Evolutionary conservation across 2,797 vertebrate species (phyloP).

Genomic region (Phoxinus dragarum): DNA sequence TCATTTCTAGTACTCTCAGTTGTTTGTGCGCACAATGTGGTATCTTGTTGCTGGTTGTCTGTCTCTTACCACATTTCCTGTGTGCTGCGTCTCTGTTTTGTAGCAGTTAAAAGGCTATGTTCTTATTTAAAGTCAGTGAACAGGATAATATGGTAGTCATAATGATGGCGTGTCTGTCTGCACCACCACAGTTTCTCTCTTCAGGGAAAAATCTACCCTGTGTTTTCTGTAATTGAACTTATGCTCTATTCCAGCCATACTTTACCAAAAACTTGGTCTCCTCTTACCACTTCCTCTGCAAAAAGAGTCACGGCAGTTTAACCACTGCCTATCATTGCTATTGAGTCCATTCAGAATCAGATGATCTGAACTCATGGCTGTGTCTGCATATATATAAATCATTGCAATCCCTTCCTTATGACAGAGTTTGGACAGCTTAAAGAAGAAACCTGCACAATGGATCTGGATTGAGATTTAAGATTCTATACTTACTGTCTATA

Average conservation of each 20-base stretch:
- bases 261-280: slow-evolving; percentile 28
- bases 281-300: slow-evolving; percentile 34
- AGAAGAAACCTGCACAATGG: neutral
- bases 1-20: neutral
- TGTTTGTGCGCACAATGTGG: slow-evolving; percentile 11
- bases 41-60: slow-evolving; percentile 20
- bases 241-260: neutral
- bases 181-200: slow-evolving; percentile 24
- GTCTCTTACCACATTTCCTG: slow-evolving; percentile 39
- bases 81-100: slow-evolving; percentile 22
- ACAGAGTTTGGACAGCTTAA: neutral
- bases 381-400: neutral
- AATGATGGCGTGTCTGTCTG: slow-evolving; percentile 26
- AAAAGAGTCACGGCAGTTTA: neutral
- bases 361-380: slow-evolving; percentile 2
- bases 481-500: too few species aligned
- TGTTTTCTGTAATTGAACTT: slow-evolving; percentile 40
- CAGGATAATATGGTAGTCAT: slow-evolving; percentile 11
- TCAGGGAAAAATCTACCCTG: slow-evolving; percentile 15
- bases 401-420: neutral
- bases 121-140: slow-evolving; percentile 22
- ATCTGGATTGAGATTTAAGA: neutral
- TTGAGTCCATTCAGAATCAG: neutral
- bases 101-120: neutral
- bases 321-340: neutral